Percentiles rank a stretch among this genome's conserved stretches.
phyloP scores from a whole-genome alignment of 30 jellyfish, hydroid and myxozoan genomes.

The Hydractinia symbiolongicarpus region DNA sequence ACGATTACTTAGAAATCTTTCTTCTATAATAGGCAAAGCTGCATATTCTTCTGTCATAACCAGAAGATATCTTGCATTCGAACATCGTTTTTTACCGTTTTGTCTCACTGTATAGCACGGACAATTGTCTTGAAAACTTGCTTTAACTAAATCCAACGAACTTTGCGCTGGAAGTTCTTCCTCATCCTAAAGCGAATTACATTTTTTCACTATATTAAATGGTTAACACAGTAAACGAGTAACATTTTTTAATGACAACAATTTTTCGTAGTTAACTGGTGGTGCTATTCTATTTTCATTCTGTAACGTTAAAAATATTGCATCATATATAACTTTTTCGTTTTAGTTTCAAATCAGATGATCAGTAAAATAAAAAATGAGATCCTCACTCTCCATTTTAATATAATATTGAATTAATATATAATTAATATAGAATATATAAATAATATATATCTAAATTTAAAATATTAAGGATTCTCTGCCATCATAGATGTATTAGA shows the following conservation, averaged over 20 bases:
- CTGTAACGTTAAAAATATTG: too few relatives aligned
- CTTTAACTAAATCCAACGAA: conserved; percentile 15
- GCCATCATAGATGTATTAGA: background rate
- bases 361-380: too few relatives aligned
- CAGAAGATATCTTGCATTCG: conserved; percentile 50
- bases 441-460: too few relatives aligned
- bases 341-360: too few relatives aligned
- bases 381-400: too few relatives aligned
- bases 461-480: background rate
- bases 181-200: background rate
- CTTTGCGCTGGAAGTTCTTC: background rate
- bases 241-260: too few relatives aligned
- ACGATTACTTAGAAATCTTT: conserved; percentile 31
- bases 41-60: conserved; percentile 73
- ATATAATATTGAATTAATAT: too few relatives aligned
- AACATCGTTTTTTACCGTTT: conserved; percentile 5
- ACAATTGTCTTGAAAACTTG: conserved; percentile 2
- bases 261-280: too few relatives aligned
- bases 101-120: conserved; percentile 22
- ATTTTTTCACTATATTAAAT: background rate
- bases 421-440: too few relatives aligned
- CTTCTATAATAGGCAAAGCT: conserved; percentile 65
- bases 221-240: background rate
- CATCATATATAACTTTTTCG: too few relatives aligned
- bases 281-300: too few relatives aligned